Conservation (phyloP, 2,113 vertebrate species). For the Bungarus multicinctus region DNA sequence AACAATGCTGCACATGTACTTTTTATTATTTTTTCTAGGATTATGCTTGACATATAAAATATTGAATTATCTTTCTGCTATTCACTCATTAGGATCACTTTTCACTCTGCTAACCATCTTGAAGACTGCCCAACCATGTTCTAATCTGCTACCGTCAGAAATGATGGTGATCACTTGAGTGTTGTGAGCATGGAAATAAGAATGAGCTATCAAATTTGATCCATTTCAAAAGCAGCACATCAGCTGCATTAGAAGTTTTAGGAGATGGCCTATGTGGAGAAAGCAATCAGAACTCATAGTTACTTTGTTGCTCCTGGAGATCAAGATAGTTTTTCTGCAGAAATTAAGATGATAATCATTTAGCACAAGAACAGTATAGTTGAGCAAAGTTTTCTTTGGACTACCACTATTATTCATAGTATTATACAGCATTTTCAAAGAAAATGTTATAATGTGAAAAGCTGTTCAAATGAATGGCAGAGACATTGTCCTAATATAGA, state of each 20-base stretch:
- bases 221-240: not conserved
- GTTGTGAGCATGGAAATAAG: not conserved
- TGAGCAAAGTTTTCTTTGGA: not conserved
- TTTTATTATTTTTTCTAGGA: not conserved
- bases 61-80: not conserved
- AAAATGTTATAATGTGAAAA: not conserved
- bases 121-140: not conserved
- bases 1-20: not conserved
- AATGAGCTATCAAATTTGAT: not conserved
- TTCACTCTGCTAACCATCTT: not conserved
- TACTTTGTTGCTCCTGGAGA: not conserved
- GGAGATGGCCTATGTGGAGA: not conserved
- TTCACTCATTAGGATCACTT: not conserved
- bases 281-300: not conserved
- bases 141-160: not conserved
- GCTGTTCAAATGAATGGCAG: slow-evolving; percentile 11
- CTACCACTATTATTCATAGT: not conserved
- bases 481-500: slow-evolving; percentile 21
- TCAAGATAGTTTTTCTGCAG: not conserved
- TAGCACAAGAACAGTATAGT: not conserved
- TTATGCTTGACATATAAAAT: not conserved
- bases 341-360: not conserved
- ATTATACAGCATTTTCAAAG: not conserved
- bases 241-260: not conserved
- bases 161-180: not conserved